Evolutionary conservation across 2,888 invertebrate species (phyloP).

Genomic region (Atethmia centrago): DNA sequence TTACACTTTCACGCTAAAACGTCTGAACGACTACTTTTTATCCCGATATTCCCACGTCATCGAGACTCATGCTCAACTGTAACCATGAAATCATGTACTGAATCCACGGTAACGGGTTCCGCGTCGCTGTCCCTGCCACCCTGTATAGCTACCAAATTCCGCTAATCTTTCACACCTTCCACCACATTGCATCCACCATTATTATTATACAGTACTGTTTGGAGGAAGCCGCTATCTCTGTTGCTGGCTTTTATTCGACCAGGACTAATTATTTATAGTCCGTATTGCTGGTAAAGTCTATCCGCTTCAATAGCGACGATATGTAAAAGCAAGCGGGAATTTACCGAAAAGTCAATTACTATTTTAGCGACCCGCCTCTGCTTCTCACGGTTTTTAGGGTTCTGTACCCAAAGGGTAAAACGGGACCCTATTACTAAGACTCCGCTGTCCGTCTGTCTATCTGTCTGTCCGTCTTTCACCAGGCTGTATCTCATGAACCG

Average conservation of each 20-base stretch:
- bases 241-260: slow-evolving; percentile 58
- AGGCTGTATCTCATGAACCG: no score
- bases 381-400: neutral
- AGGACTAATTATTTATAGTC: slow-evolving; percentile 54
- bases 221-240: slow-evolving; percentile 49
- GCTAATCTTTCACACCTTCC: slow-evolving; percentile 30
- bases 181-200: slow-evolving; percentile 31
- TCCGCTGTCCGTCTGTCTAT: no score
- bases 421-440: no score
- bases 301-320: neutral
- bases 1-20: no score
- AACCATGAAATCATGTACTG: no score
- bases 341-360: neutral
- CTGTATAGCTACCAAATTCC: slow-evolving; percentile 4
- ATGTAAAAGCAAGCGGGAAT: neutral
- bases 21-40: no score
- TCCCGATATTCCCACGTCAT: no score
- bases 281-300: slow-evolving; percentile 29
- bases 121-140: no score
- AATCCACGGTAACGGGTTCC: no score
- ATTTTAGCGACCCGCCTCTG: neutral
- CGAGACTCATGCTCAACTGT: no score
- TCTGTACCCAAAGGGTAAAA: no score
- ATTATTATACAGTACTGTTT: slow-evolving; percentile 47
- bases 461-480: no score